These are phyloP conservation scores for Sphinx pinastri DNA, from an alignment of 2,888 invertebrate species.

Conservation along the genomic window DNA sequence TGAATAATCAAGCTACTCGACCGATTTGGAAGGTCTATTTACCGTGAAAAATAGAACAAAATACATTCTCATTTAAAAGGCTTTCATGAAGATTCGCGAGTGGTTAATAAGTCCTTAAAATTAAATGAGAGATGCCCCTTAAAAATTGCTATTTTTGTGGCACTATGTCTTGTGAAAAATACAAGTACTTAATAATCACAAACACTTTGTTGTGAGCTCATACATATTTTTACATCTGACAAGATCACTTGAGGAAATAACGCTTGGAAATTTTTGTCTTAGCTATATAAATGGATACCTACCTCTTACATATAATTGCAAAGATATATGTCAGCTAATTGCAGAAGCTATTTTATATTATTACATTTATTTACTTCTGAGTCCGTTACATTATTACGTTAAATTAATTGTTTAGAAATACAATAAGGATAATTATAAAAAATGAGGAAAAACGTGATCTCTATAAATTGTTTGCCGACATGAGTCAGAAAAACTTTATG, in stretches of 20 bases:
- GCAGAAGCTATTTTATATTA: not conserved
- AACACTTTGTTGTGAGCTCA: too few species aligned
- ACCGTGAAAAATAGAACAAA: not conserved
- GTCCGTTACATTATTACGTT: not conserved
- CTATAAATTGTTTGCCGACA: constrained; percentile 37
- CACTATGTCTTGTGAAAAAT: too few species aligned
- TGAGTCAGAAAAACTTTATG: constrained; percentile 71
- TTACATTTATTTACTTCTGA: not conserved
- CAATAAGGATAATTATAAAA: constrained; percentile 12
- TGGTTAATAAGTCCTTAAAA: not conserved
- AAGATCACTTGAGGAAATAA: not conserved
- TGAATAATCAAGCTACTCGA: not conserved
- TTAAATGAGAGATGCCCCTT: not conserved
- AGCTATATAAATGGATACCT: not conserved
- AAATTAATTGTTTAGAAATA: not conserved
- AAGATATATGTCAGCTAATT: not conserved
- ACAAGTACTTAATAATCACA: too few species aligned
- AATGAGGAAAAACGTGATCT: constrained; percentile 24
- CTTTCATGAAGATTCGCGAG: not conserved
- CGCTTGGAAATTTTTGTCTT: not conserved
- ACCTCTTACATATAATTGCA: too few species aligned
- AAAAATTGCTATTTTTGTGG: not conserved
- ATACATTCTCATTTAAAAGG: not conserved
- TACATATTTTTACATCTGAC: not conserved
- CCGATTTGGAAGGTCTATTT: not conserved